Conservation (phyloP, 1,140 invertebrate genomes). For the Sitodiplosis mosellana region DNA sequence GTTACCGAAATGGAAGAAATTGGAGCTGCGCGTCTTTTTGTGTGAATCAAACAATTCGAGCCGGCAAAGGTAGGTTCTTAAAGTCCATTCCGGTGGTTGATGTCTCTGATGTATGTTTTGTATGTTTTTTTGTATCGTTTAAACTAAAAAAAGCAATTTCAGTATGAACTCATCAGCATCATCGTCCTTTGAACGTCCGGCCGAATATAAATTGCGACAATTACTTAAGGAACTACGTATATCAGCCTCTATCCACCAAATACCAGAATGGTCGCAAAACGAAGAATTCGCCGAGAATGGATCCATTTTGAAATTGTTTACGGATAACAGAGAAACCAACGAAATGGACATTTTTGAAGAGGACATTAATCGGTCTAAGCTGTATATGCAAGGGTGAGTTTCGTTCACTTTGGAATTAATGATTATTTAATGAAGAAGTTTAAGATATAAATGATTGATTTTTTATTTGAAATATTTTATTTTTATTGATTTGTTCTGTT, state of each 20-base stretch:
- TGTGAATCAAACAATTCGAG: conserved; percentile 34
- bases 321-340: conserved; percentile 14
- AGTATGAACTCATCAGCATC: neutral
- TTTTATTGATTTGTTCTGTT: conserved; percentile 15
- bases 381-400: conserved; percentile 21
- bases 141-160: neutral
- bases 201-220: conserved; percentile 33
- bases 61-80: neutral
- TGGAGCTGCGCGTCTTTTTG: conserved; percentile 67
- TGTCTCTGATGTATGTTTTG: conserved; percentile 4
- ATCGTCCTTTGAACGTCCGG: conserved; percentile 21
- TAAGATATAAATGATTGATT: no score
- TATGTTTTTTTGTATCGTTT: neutral
- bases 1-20: conserved; percentile 64
- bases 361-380: conserved; percentile 17
- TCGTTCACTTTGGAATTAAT: neutral
- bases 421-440: no score
- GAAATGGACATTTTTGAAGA: conserved; percentile 15
- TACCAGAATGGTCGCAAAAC: conserved; percentile 21
- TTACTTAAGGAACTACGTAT: conserved; percentile 42
- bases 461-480: conserved; percentile 3
- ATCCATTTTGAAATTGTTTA: conserved; percentile 17
- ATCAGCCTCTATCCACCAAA: conserved; percentile 31
- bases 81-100: conserved; percentile 6
- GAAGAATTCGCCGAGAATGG: conserved; percentile 17